Evolutionary conservation across 2,113 vertebrate genomes (phyloP), one percentile per base, ranked within the genome.

Genomic region (Hydropotes inermis): DNA sequence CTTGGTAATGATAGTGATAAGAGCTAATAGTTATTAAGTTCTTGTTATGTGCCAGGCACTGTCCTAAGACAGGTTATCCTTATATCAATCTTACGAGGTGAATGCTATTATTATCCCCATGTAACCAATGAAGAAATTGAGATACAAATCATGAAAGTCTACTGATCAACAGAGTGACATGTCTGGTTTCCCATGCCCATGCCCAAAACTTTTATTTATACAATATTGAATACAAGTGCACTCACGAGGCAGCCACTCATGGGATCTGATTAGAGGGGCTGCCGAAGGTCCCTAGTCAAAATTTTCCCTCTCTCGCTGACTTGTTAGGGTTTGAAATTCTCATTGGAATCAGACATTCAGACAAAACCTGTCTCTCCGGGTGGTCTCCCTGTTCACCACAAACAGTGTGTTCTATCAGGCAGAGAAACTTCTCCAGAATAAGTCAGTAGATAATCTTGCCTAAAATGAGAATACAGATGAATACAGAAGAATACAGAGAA

Each of bases 61-160:
- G 13, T 86, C 67, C 17, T 92, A 64, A 94, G 28, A 79, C 30
- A 60, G 45, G 30, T 33, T 54, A 93, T 74, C 74, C 55, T 93
- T 39, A 50, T 13, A 89, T n/a, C 52, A 89, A 87, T n/a, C 17
- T 39, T 85, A 58, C 4, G 39, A 97, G 39, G n/a, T 87, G 82
- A 92, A 94, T 47, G n/a, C 67, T 70, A 70, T 30, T 76, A 87
- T 86, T 85, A 89, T 57, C 13, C 39, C 11, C 33, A n/a, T 76
- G 95, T 95, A 89, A 70, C 27, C 43, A 55, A 39, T 96, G 85
- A 94, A 17, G 50, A 92, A 95, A 92, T 2, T 64, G 43, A 84
- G 85, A 60, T 36, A 89, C 16, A 85, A 90, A 54, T 55, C 74
- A 61, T 82, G 94, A 17, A 76, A 92, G 36, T 58, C n/a, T 52